Evolutionary conservation across 1,140 invertebrate genomes (phyloP).

Genomic region (Oryzaephilus surinamensis): DNA sequence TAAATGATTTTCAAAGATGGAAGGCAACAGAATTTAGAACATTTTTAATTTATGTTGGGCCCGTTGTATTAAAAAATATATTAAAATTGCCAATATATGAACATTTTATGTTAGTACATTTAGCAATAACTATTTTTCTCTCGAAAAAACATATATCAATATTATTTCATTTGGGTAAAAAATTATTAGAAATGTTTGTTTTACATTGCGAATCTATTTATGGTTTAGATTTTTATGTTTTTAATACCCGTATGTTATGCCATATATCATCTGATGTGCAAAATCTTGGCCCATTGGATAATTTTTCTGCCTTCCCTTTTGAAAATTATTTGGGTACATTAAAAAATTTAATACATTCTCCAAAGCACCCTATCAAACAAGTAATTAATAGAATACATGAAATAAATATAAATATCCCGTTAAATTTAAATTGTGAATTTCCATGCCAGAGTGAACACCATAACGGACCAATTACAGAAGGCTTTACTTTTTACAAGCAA

Average conservation of each 20-base stretch:
- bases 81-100: slow-evolving; percentile 30
- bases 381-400: no score
- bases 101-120: slow-evolving; percentile 35
- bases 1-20: slow-evolving; percentile 22
- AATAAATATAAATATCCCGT: no score
- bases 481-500: no score
- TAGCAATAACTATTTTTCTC: slow-evolving; percentile 29
- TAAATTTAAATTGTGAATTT: no score
- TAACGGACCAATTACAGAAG: no score
- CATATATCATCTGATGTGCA: slow-evolving; percentile 37
- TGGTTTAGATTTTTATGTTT: slow-evolving; percentile 21
- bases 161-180: slow-evolving; percentile 10
- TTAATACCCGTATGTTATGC: slow-evolving; percentile 24
- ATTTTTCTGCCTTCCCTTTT: slow-evolving; percentile 36
- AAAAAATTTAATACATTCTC: slow-evolving; percentile 29
- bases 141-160: slow-evolving; percentile 10
- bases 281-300: slow-evolving; percentile 34
- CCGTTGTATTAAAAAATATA: slow-evolving; percentile 30
- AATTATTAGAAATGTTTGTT: slow-evolving; percentile 20
- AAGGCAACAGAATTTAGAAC: slow-evolving; percentile 41
- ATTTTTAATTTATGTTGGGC: slow-evolving; percentile 38
- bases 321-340: slow-evolving; percentile 36
- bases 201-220: slow-evolving; percentile 13
- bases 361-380: no score
- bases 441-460: no score